These are phyloP conservation scores for Drosophila asahinai DNA, from an alignment of 1,140 invertebrate genomes.

Conservation along the genomic window DNA sequence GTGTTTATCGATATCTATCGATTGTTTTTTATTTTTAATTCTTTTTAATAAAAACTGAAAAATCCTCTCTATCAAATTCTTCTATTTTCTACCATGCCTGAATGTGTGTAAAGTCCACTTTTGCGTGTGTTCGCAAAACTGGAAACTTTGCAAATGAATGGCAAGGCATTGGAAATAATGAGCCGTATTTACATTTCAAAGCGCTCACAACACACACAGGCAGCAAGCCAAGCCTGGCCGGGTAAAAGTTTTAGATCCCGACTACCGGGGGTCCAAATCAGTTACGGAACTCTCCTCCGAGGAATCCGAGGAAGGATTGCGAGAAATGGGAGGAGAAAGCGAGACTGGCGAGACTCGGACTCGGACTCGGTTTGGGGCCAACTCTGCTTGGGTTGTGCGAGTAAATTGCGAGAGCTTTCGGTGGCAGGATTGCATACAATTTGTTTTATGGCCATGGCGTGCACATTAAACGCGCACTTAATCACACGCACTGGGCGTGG, in stretches of 20 bases:
- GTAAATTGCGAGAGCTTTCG: constrained; percentile 54
- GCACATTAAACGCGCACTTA: constrained; percentile 81
- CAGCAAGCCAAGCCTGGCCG: not conserved
- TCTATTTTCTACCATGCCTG: too few species aligned
- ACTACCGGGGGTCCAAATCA: constrained; percentile 24
- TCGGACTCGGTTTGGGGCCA: not conserved
- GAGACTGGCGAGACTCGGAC: not conserved
- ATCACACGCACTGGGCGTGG: constrained; percentile 76
- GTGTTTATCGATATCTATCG: too few species aligned
- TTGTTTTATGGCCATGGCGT: constrained; percentile 77
- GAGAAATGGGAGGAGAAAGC: not conserved
- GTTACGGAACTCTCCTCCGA: constrained; percentile 18
- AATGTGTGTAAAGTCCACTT: not conserved
- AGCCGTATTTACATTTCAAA: constrained; percentile 83
- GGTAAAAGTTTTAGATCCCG: constrained; percentile 7
- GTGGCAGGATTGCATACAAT: constrained; percentile 73
- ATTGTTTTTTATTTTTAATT: too few species aligned
- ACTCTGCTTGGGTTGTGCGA: constrained; percentile 13
- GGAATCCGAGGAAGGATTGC: constrained; percentile 24
- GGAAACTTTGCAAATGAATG: constrained; percentile 76
- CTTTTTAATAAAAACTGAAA: too few species aligned
- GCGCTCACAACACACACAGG: constrained; percentile 31
- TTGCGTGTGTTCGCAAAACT: constrained; percentile 19
- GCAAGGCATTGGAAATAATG: constrained; percentile 79
- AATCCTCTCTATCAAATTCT: too few species aligned